Conservation (phyloP, 2,113 vertebrate genomes). For the Phyllostomus discolor region DNA sequence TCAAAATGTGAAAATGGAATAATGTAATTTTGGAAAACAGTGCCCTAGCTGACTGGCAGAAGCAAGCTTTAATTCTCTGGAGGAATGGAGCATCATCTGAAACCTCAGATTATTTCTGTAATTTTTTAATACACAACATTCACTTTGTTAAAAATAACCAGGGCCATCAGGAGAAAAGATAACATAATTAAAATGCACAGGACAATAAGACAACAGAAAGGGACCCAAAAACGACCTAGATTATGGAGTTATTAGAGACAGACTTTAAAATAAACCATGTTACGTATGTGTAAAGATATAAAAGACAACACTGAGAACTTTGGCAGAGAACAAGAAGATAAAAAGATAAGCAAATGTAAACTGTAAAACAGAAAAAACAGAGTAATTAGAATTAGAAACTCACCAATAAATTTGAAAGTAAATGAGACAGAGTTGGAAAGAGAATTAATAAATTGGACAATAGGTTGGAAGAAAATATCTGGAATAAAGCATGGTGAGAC, state of each 20-base stretch:
- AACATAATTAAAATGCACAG: not conserved
- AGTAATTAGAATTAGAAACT: not conserved
- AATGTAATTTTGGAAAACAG: not conserved
- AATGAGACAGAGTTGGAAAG: not conserved
- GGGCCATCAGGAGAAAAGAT: not conserved
- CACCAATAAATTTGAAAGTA: not conserved
- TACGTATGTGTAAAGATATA: not conserved
- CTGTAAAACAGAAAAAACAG: not conserved
- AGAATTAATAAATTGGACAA: not conserved
- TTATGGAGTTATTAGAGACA: not conserved
- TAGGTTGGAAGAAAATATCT: not conserved
- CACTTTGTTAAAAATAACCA: not conserved
- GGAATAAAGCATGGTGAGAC: not conserved
- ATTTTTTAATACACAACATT: not conserved
- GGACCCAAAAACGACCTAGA: not conserved
- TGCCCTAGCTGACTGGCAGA: not conserved
- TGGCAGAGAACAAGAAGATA: not conserved
- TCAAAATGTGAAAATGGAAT: conserved; percentile 24
- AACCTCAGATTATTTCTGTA: not conserved
- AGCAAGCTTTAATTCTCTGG: not conserved
- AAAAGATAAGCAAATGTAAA: not conserved
- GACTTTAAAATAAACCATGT: not conserved
- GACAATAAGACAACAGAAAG: not conserved
- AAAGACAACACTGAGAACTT: not conserved
- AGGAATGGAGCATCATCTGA: not conserved